phyloP scores from a whole-genome alignment of 2,113 vertebrate genomes.

The Fulica atra region DNA sequence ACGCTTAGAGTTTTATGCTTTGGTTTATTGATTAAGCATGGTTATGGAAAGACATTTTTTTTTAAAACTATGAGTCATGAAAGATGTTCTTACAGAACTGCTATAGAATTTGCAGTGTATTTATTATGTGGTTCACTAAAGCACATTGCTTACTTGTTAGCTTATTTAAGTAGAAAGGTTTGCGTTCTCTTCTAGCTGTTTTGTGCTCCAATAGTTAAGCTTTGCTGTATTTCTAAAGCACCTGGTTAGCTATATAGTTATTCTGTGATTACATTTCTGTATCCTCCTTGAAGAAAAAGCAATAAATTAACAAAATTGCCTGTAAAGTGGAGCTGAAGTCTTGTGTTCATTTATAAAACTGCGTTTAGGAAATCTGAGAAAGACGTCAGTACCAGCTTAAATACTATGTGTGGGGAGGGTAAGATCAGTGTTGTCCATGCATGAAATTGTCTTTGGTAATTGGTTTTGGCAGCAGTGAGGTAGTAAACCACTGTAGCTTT shows the following conservation, averaged over 20 bases:
- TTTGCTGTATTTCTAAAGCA: background rate
- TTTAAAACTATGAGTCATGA: background rate
- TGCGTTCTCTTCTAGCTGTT: background rate
- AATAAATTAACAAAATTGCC: background rate
- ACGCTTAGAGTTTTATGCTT: background rate
- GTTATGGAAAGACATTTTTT: background rate
- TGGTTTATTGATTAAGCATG: background rate
- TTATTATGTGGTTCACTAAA: background rate
- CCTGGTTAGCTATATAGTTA: background rate
- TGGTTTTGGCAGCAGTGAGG: conserved; percentile 39
- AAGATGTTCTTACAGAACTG: background rate
- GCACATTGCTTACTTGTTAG: background rate
- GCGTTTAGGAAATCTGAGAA: conserved; percentile 23
- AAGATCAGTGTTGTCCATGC: conserved; percentile 41
- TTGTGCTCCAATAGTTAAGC: background rate
- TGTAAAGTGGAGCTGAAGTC: background rate
- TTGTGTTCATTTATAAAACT: conserved; percentile 29
- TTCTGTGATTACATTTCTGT: background rate
- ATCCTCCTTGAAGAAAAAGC: background rate
- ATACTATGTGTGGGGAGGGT: background rate
- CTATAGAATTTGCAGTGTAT: background rate
- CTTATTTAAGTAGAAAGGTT: background rate
- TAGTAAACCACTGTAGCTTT: conserved; percentile 19
- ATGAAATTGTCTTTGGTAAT: conserved; percentile 68
- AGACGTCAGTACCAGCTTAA: conserved; percentile 36